Conservation (phyloP, 2,888 invertebrate species). For the Synanthedon tipuliformis region DNA sequence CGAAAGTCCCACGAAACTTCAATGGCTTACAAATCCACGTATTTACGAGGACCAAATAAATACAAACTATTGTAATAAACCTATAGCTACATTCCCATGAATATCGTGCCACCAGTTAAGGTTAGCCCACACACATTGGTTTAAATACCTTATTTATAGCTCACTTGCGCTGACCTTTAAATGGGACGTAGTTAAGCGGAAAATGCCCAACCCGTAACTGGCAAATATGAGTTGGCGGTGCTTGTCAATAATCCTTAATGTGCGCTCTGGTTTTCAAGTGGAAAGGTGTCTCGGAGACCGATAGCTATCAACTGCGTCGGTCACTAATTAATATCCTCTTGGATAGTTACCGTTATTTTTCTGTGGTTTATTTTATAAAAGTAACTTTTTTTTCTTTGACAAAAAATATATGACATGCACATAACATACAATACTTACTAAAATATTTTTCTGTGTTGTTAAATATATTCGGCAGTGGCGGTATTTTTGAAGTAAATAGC, state of each 20-base stretch:
- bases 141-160: slow-evolving; percentile 64
- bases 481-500: too few species aligned
- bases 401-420: too few species aligned
- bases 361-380: too few species aligned
- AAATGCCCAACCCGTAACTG: neutral
- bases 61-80: slow-evolving; percentile 38
- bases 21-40: slow-evolving; percentile 14
- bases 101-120: slow-evolving; percentile 39
- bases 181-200: neutral
- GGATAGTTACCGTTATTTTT: too few species aligned
- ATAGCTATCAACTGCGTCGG: too few species aligned
- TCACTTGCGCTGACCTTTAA: slow-evolving; percentile 51
- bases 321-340: too few species aligned
- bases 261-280: neutral
- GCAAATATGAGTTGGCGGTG: neutral
- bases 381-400: too few species aligned
- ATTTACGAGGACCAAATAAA: slow-evolving; percentile 26
- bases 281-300: neutral
- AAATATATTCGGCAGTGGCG: too few species aligned
- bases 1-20: neutral
- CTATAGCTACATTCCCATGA: slow-evolving; percentile 36
- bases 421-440: too few species aligned
- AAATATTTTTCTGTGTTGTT: too few species aligned
- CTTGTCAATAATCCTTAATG: neutral
- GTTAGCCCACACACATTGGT: slow-evolving; percentile 58